Evolutionary conservation across 2,888 invertebrate genomes (phyloP), one percentile per base, ranked within the genome.

Genomic region (Cancer borealis): DNA sequence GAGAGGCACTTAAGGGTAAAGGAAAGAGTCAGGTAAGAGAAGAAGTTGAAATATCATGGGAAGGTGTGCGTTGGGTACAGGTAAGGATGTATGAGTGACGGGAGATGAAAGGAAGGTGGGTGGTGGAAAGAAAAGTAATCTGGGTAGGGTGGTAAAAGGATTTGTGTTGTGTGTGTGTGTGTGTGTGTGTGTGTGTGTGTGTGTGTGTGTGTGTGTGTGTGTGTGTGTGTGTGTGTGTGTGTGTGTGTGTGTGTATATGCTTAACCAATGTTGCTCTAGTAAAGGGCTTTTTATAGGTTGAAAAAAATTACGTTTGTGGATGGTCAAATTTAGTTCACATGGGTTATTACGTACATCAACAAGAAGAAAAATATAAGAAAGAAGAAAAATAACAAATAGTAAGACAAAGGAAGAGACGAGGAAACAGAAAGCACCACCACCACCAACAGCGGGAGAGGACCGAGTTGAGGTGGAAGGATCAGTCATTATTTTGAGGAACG

Each of bases 21-120:
- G 73, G 73, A n/a, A 26, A 4, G n/a, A 73, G 21, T 6, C n/a
- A 73, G 73, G 73, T 73, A 26, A 73, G 73, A 26, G 73, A 21
- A 26, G 73, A 73, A 73, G 73, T 21, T 73, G 73, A 73, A 21
- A 26, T 73, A 73, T 73, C 21, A 26, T 6, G 8, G 26, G n/a
- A 73, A 73, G 73, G 73, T 73, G 73, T 73, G 73, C 73, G 26
- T 26, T 73, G 73, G 73, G 73, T 73, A n/a, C 73, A n/a, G 73
- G 73, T 21, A 73, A 73, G 73, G 73, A 6, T 73, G n/a, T 26
- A 21, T 3, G 73, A 30, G 79, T 10, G 30, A 79, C 73, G 8
- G 79, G 30, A 21, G 30, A 30, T 10, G 79, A 26, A 79, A 79
- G 79, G 30, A 30, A 30, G 10, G 10, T 8, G 12, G 79, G 14